Conservation (phyloP, 2,797 vertebrate genomes). For the Emydoidea blandingii region DNA sequence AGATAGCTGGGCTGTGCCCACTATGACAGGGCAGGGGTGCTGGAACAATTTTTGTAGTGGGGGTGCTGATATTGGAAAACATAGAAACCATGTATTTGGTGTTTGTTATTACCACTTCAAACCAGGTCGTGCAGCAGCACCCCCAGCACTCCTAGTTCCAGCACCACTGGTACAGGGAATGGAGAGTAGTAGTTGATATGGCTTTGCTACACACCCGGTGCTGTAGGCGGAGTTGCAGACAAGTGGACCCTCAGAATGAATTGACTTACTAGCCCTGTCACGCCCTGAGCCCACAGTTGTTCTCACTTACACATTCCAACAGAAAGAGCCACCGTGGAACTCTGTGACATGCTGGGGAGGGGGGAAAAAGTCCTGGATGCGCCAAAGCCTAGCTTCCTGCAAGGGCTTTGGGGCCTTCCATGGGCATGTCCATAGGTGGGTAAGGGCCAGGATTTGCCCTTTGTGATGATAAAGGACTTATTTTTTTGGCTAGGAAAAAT, state of each 20-base stretch:
- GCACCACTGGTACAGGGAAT: background rate
- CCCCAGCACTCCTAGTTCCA: no score
- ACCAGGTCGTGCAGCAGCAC: no score
- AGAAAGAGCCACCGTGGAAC: fast-evolving
- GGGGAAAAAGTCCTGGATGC: background rate
- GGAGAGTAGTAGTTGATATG: background rate
- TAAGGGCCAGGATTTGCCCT: background rate
- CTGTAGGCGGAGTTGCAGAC: background rate
- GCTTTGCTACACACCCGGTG: background rate
- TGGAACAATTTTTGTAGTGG: no score
- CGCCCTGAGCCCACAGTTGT: fast-evolving
- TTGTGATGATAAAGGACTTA: slow-evolving; percentile 3
- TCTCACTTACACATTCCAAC: background rate
- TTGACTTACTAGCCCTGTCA: background rate
- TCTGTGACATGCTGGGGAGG: background rate
- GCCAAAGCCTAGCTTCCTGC: background rate
- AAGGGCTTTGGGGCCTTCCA: background rate
- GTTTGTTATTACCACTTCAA: no score
- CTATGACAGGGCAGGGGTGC: background rate
- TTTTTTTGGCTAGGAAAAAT: background rate
- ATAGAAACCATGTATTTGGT: no score
- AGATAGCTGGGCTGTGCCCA: background rate
- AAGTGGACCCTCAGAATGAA: background rate
- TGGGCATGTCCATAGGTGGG: background rate
- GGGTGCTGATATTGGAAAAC: no score